These are phyloP conservation scores for Alectoris magna DNA, from an alignment of 2,797 vertebrate genomes.

Conservation along the genomic window DNA sequence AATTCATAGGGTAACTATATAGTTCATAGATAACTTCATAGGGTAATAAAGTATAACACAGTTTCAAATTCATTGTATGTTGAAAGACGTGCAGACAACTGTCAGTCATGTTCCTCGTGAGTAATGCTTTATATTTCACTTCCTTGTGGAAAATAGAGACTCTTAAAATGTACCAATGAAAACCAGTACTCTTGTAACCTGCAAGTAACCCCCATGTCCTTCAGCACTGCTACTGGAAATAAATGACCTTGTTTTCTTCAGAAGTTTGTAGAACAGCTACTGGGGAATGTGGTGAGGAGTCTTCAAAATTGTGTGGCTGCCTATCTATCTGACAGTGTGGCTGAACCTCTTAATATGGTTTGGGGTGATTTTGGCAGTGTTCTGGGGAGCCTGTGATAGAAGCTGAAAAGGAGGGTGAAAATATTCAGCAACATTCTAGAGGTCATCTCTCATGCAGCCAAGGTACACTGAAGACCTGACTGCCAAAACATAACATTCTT, in stretches of 20 bases:
- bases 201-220: background rate
- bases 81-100: background rate
- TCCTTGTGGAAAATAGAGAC: background rate
- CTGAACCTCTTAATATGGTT: background rate
- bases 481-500: fast-evolving
- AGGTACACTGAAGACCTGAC: background rate
- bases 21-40: too few species aligned
- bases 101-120: background rate
- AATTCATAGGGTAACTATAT: too few species aligned
- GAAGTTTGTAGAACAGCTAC: background rate
- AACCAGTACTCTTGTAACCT: background rate
- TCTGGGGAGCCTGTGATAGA: fast-evolving
- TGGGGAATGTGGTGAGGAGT: background rate
- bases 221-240: background rate
- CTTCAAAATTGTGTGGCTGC: background rate
- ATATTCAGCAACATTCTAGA: fast-evolving
- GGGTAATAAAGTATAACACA: background rate
- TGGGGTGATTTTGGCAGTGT: background rate
- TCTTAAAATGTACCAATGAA: background rate
- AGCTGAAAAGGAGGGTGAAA: background rate
- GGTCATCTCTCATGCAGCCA: background rate
- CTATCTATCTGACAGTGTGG: background rate
- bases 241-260: background rate
- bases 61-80: background rate
- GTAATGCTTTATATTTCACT: background rate